Evolutionary conservation across 2,797 vertebrate species (phyloP).

Genomic region (Spatula versicolor): DNA sequence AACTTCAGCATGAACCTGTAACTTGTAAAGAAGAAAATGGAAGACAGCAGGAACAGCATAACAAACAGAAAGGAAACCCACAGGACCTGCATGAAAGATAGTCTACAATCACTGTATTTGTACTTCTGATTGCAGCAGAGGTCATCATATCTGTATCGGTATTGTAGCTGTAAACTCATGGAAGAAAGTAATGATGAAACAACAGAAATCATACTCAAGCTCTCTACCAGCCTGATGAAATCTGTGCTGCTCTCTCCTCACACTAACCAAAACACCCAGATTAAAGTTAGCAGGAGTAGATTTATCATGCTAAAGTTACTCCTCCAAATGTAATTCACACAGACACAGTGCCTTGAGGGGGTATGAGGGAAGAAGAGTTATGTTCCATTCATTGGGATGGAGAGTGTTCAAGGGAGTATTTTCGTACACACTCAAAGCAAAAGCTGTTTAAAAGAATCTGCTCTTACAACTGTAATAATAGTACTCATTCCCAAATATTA

Average conservation of each 20-base stretch:
- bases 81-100: fast-evolving
- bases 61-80: background rate
- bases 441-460: background rate
- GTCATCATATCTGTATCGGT: background rate
- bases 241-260: background rate
- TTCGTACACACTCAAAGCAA: background rate
- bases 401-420: background rate
- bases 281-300: background rate
- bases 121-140: background rate
- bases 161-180: background rate
- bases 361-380: background rate
- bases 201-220: background rate
- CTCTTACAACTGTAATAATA: background rate
- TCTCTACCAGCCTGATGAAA: fast-evolving
- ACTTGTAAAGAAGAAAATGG: background rate
- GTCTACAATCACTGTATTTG: background rate
- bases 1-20: background rate
- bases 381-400: background rate
- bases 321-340: background rate
- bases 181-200: background rate
- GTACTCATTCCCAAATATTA: background rate
- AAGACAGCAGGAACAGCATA: background rate
- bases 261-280: background rate
- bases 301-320: background rate
- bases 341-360: background rate